phyloP scores from a whole-genome alignment of 2,888 invertebrate genomes.

The Meliscaeva auricollis region DNA sequence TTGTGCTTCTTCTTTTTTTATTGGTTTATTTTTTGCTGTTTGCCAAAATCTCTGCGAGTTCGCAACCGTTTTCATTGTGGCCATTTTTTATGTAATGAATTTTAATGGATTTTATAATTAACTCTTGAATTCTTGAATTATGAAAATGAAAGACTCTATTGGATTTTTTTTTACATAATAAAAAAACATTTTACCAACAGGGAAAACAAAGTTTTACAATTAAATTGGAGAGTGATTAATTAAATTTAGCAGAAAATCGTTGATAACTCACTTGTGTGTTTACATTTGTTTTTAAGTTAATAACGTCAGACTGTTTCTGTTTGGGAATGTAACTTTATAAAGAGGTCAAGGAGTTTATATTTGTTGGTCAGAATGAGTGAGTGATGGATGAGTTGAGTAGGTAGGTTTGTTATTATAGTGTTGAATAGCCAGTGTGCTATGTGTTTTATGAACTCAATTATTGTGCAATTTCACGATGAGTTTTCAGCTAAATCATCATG shows the following conservation, averaged over 20 bases:
- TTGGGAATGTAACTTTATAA: constrained; percentile 61
- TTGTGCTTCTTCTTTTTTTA: constrained; percentile 8
- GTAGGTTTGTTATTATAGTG: neutral
- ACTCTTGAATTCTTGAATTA: constrained; percentile 21
- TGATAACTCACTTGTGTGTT: neutral
- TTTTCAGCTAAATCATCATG: no score
- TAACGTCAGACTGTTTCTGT: constrained; percentile 10
- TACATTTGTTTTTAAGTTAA: neutral
- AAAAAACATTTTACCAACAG: neutral
- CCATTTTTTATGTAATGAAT: constrained; percentile 60
- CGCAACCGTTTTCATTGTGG: constrained; percentile 5
- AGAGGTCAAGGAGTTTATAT: constrained; percentile 52
- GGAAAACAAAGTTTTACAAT: constrained; percentile 1
- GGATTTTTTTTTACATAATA: neutral
- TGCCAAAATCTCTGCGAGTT: constrained; percentile 23
- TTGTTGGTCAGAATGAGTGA: constrained; percentile 30
- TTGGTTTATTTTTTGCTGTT: neutral
- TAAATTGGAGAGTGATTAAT: constrained; percentile 52
- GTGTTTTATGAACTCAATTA: neutral
- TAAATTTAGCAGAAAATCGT: constrained; percentile 38
- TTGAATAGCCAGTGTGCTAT: neutral
- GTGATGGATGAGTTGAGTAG: neutral
- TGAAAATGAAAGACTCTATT: constrained; percentile 26
- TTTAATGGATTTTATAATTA: constrained; percentile 70
- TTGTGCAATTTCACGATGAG: neutral